Conservation (phyloP, 2,797 vertebrate genomes). For the Brotula barbata region DNA sequence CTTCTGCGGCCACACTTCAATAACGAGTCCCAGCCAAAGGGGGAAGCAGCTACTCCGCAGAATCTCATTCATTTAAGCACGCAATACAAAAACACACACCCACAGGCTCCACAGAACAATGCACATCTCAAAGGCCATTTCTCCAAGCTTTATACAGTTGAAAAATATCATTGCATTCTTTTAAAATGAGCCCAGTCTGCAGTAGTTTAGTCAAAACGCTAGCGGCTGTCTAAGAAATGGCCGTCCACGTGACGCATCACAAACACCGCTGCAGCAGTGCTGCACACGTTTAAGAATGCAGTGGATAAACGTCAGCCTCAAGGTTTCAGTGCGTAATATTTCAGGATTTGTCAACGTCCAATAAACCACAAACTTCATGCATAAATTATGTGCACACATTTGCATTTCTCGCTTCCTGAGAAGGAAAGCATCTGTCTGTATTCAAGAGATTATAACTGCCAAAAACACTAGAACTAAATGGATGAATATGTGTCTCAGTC, state of each 20-base stretch:
- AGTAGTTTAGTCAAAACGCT: not conserved
- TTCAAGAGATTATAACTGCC: slow-evolving; percentile 3
- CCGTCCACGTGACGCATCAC: too few relatives aligned
- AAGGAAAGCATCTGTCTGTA: not conserved
- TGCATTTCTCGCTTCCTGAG: slow-evolving; percentile 15
- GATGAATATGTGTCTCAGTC: not conserved
- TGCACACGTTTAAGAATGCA: too few relatives aligned
- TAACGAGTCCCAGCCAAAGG: too few relatives aligned
- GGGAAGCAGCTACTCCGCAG: too few relatives aligned
- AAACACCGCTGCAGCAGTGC: not conserved
- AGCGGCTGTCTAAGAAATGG: not conserved
- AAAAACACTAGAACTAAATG: not conserved
- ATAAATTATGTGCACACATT: slow-evolving; percentile 36
- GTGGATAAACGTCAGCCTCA: slow-evolving; percentile 23
- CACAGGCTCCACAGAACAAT: slow-evolving; percentile 1
- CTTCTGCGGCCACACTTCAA: too few relatives aligned
- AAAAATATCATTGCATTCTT: not conserved
- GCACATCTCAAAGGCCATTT: slow-evolving; percentile 12
- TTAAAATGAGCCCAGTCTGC: not conserved
- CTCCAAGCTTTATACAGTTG: not conserved
- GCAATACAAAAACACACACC: not conserved
- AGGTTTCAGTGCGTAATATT: slow-evolving; percentile 33
- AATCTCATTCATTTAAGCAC: not conserved
- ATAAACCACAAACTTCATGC: slow-evolving; percentile 38
- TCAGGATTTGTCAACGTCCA: slow-evolving; percentile 16